A percentile compares a stretch with the other conserved stretches of the same genome.
Conservation (phyloP, 2,113 vertebrate species). For the Columba livia region DNA sequence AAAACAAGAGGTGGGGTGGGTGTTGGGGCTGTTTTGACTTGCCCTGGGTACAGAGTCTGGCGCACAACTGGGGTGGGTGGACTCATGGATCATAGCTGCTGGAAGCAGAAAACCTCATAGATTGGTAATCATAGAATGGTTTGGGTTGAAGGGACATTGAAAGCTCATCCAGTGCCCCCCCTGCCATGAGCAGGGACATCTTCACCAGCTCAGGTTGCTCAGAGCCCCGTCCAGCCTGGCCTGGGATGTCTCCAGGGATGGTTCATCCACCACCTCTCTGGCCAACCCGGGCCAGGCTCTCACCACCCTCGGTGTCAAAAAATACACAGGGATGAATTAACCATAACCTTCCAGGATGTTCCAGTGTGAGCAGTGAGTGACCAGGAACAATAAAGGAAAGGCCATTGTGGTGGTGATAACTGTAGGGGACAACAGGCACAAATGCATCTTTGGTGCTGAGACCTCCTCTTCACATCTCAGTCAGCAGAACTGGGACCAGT, state of each 20-base stretch:
- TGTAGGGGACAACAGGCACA: background rate
- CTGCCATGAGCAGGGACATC: background rate
- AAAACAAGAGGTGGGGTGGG: slow-evolving; percentile 17
- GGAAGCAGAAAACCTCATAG: background rate
- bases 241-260: background rate
- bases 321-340: background rate
- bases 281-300: background rate
- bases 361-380: background rate
- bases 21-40: slow-evolving; percentile 14
- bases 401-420: background rate
- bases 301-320: background rate
- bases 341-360: background rate
- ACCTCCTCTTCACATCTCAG: background rate
- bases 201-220: background rate
- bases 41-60: background rate
- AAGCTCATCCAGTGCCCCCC: background rate
- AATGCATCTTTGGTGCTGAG: background rate
- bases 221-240: background rate
- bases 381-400: background rate
- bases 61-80: background rate
- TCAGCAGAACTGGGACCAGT: background rate
- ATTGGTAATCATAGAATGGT: no score
- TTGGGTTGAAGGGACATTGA: background rate
- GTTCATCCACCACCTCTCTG: background rate
- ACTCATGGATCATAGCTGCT: background rate